Evolutionary conservation across 1,140 invertebrate species (phyloP), one percentile per base, ranked within the genome.

Genomic region (Leptinotarsa defecta): DNA sequence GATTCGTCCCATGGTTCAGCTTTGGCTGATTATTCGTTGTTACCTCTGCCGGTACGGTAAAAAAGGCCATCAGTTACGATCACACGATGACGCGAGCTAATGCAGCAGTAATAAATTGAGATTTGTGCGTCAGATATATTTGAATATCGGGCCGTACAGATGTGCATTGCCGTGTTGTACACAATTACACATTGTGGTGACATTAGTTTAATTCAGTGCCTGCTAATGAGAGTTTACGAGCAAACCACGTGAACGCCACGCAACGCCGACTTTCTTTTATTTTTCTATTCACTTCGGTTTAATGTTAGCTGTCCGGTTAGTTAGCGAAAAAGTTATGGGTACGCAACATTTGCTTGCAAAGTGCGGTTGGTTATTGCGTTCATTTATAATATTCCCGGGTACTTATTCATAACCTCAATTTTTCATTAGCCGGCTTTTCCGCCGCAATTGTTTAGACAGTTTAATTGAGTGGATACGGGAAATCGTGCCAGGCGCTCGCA

Each of bases 101-200:
- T 81, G 80, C 79, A 77, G 75, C 76, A 79, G 76, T 78, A 76
- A 82, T 82, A 83, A 83, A 83, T 83, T 82, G 73, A 83, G 81
- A 83, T 83, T 83, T 83, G 80, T 83, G 81, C 79, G 82, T 81
- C 80, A 77, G 81, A 83, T 81, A 82, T 80, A 83, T 81, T 81
- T 78, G 81, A 79, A 82, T 82, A 82, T 82, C 76, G 81, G 77
- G 77, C 81, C 77, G 77, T 72, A 76, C 77, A 65, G 77, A 43
- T 48, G 70, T 75, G 78, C 77, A 81, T 73, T 75, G 80, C 70
- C 73, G 79, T 81, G 79, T 81, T 81, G 72, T 77, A 82, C 82
- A 82, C 82, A 82, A 83, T 83, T 73, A 83, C 81, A 81, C 81
- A 78, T 83, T 82, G 82, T 81, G 82, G 81, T 82, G 82, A 83